Conservation (phyloP, 1,140 invertebrate species). For the Sminthurinus signatus region DNA sequence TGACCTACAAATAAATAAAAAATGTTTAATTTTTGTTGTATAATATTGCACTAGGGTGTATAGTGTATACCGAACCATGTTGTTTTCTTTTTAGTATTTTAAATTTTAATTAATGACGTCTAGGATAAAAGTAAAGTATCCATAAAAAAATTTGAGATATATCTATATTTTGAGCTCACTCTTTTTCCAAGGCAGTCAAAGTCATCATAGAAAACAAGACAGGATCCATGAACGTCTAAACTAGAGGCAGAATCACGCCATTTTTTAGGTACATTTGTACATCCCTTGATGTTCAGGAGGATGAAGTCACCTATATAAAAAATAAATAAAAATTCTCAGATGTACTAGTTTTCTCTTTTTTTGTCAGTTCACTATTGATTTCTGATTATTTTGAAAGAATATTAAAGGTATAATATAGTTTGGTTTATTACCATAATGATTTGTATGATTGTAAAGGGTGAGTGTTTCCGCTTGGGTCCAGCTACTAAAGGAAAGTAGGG, state of each 20-base stretch:
- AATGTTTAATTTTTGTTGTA: too few species aligned
- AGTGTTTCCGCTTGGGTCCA: neutral
- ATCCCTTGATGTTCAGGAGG: conserved; percentile 26
- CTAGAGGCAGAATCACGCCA: conserved; percentile 32
- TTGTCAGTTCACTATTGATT: neutral
- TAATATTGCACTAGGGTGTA: too few species aligned
- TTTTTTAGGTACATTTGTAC: conserved; percentile 35
- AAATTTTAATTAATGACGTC: too few species aligned
- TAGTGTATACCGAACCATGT: too few species aligned
- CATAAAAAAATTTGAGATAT: too few species aligned
- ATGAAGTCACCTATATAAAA: conserved; percentile 14
- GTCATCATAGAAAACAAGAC: conserved; percentile 30
- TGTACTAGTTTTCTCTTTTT: neutral
- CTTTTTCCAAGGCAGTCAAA: conserved; percentile 31
- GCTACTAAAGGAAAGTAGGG: neutral
- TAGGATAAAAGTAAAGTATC: too few species aligned
- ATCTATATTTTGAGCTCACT: too few species aligned
- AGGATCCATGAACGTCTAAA: conserved; percentile 33
- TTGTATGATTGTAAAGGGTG: conserved; percentile 24
- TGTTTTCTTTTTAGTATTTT: too few species aligned
- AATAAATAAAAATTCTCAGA: conserved; percentile 1
- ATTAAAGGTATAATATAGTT: neutral
- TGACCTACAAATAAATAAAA: too few species aligned
- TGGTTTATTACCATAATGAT: conserved; percentile 10
- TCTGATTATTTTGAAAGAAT: neutral